Evolutionary conservation across 2,888 invertebrate species (phyloP), one percentile per base, ranked within the genome.

Genomic region (Hartigia nigra): DNA sequence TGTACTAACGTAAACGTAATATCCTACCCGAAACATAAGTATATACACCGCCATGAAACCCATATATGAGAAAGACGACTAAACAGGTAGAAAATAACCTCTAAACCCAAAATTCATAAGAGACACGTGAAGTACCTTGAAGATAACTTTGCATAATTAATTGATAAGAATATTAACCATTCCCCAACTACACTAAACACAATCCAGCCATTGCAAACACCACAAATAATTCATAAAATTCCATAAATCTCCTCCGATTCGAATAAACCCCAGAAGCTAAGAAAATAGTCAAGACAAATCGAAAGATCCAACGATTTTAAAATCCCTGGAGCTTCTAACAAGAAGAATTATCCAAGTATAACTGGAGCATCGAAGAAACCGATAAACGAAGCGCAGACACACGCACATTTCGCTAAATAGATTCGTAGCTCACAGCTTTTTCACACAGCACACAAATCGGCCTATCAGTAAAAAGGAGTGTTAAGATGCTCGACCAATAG

Each of bases 401-500:
- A 9, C 55, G 55, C 14, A 55, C 9, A 9, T 55, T 55, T 55
- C 23, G 55, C 55, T 9, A 55, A 55, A 55, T 55, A 55, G 23
- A 55, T 55, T 55, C 23, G 23, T 55, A 2, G 23, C 55, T 23
- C 2, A 39, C 5, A 55, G 2, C 1, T 55, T 23, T 55, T 23
- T 55, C 23, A n/a, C 55, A 2, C 55, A 9, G 55, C 55, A 14
- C 1, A 55, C 55, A 0, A 23, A 0, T 23, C 35, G 55, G 31
- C 74, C 75, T 76, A 79, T 79, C 76, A 69, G 76, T 31, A 69
- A 74, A 74, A 74, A 74, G 76, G 31, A 76, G 69, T 31, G 76
- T 76, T 69, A 76, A 79, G 69, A 12, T 76, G n/a, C 69, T 69
- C 74, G 36, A 31, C 78, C 78, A 79, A 79, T 76, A 12, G 36